Base-by-base conservation (phyloP, 2,888 invertebrate species). In the Cheilosia vulpina region DNA sequence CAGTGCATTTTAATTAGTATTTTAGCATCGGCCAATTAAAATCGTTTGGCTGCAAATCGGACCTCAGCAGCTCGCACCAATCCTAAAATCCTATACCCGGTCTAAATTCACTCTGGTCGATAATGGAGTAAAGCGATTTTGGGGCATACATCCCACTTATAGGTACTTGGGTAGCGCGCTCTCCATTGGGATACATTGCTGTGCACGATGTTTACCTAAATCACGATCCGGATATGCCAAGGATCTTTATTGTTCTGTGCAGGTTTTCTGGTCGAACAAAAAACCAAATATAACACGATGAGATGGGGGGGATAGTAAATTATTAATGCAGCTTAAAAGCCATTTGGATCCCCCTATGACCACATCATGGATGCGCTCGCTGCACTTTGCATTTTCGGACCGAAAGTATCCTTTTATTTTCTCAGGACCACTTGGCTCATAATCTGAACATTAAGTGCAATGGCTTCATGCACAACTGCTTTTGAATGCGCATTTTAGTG, bases 401-500 rank as follows among this genome's bases (percentile, higher is more conserved):
- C 71, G 24, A 66, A 55, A 66, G 78, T 58, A 73, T 9, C 21
- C 21, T 71, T 60, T 52, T 47, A 41, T 65, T 65, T 69, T 75
- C 73, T 47, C 69, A 65, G 75, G 52, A 79, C 57, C 79, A 69
- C 73, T 84, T 75, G 79, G 52, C 69, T 75, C 71, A 79, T 79
- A 79, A 84, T 84, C 84, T 79, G 75, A 65, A 75, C 84, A 79
- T 84, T 84, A 75, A 84, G 79, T 79, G 83, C 83, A 84, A 69
- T 84, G 79, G 75, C 83, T 58, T 84, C 53, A 75, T 79, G 79
- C 83, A 79, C 79, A 69, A 79, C 73, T 84, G 71, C 69, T 60
- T 65, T 71, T 65, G 84, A 79, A 84, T 75, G 79, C 69, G 34
- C 75, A 75, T 75, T 84, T 84, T 79, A 84, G 75, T 79, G 69